Evolutionary conservation across 64 coral and sea anemone species (phyloP).

Genomic region (Trachythela sp.): DNA sequence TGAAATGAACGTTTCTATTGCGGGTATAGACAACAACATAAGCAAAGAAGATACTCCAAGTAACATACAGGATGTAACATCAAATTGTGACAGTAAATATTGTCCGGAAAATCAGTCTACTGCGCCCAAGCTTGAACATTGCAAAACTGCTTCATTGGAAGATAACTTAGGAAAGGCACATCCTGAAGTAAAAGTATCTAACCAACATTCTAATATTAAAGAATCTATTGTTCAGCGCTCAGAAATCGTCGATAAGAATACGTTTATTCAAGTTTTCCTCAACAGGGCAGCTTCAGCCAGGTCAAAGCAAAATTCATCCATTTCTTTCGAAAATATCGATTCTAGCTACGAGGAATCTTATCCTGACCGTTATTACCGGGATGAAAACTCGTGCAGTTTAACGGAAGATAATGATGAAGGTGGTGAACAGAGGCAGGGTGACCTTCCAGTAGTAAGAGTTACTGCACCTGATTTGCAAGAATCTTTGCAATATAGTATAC

Average conservation of each 20-base stretch:
- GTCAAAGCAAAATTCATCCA: neutral
- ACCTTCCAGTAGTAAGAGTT: neutral
- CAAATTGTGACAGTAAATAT: neutral
- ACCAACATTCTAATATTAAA: neutral
- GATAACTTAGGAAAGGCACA: neutral
- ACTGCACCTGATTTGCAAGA: constrained; percentile 1
- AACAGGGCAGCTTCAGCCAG: neutral
- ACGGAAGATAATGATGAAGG: constrained; percentile 1
- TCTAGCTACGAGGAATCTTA: neutral
- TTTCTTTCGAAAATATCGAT: neutral
- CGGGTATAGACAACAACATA: neutral
- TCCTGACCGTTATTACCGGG: neutral
- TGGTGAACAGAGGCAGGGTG: neutral
- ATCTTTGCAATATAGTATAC: constrained; percentile 59
- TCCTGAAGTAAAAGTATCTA: neutral
- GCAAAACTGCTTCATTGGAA: neutral
- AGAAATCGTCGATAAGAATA: neutral
- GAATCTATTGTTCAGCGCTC: neutral
- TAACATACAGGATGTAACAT: neutral
- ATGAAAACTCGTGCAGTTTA: constrained; percentile 12
- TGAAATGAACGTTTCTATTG: neutral
- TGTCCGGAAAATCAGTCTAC: neutral
- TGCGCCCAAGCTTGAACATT: neutral
- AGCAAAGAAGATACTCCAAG: neutral
- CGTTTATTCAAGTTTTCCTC: neutral